A percentile compares a stretch with the other conserved stretches of the same genome.
Conservation (phyloP, 2,888 invertebrate genomes). For the Linyphia triangularis region DNA sequence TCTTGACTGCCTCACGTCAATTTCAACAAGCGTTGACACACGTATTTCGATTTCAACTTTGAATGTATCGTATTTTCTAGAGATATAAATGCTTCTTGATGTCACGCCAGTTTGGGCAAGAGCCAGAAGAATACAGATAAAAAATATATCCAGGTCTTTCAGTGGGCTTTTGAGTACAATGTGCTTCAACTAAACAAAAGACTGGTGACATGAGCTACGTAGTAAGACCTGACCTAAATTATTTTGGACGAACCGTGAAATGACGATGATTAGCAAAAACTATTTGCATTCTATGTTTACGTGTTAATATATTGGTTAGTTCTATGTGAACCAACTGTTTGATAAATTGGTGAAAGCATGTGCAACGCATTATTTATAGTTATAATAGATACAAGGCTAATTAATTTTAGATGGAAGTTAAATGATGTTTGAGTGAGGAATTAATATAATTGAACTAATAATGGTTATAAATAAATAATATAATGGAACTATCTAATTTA, state of each 20-base stretch:
- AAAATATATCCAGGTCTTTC: conserved; percentile 42
- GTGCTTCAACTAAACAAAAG: conserved; percentile 43
- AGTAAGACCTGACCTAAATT: conserved; percentile 46
- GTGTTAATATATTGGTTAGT: too few relatives aligned
- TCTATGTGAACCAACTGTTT: too few relatives aligned
- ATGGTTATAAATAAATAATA: too few relatives aligned
- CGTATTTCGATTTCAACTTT: conserved; percentile 45
- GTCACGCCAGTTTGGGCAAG: conserved; percentile 50
- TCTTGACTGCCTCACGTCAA: not conserved
- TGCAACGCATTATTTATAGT: too few relatives aligned
- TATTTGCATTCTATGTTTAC: too few relatives aligned
- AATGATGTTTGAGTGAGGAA: too few relatives aligned
- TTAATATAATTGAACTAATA: too few relatives aligned
- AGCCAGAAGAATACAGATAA: conserved; percentile 56
- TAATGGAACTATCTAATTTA: too few relatives aligned
- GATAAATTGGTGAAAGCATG: too few relatives aligned
- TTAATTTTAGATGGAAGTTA: too few relatives aligned
- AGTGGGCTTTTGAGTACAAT: conserved; percentile 48
- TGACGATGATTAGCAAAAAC: not conserved
- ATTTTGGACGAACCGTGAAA: conserved; percentile 24
- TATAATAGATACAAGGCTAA: too few relatives aligned
- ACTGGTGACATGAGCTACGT: not conserved
- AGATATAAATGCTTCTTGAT: conserved; percentile 65
- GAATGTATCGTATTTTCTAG: conserved; percentile 57
- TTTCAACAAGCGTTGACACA: conserved; percentile 22